phyloP scores from a whole-genome alignment of 1,140 invertebrate genomes.

The Conopomorpha cramerella region DNA sequence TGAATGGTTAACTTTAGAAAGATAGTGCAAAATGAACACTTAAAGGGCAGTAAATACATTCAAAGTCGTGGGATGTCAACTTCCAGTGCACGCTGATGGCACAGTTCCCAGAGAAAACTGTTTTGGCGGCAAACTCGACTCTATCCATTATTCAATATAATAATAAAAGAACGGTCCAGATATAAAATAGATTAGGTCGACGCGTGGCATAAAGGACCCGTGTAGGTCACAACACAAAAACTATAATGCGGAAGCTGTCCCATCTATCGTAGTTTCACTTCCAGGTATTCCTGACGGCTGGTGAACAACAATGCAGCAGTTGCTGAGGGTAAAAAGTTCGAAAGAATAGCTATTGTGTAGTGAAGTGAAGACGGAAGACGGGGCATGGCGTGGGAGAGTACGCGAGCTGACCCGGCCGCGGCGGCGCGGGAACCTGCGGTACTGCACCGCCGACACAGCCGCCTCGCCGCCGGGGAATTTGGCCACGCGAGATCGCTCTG shows the following conservation, averaged over 20 bases:
- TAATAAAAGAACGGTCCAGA: too few species aligned
- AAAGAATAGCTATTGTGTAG: slow-evolving; percentile 41
- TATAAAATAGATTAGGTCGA: slow-evolving; percentile 25
- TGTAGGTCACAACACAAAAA: slow-evolving; percentile 23
- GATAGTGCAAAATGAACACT: too few species aligned
- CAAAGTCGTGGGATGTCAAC: slow-evolving; percentile 35
- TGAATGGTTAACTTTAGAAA: too few species aligned
- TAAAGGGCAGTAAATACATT: slow-evolving; percentile 34
- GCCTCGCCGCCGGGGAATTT: too few species aligned
- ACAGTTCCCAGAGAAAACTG: slow-evolving; percentile 44
- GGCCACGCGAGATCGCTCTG: too few species aligned
- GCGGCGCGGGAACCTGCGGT: slow-evolving; percentile 37
- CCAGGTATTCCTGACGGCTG: slow-evolving; percentile 33
- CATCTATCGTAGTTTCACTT: slow-evolving; percentile 37
- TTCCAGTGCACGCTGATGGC: slow-evolving; percentile 37
- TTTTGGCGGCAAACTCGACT: too few species aligned
- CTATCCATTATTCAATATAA: slow-evolving; percentile 3
- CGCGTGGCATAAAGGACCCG: slow-evolving; percentile 19
- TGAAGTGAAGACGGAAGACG: slow-evolving; percentile 28
- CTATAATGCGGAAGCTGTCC: slow-evolving; percentile 36
- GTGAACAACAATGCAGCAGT: slow-evolving; percentile 34
- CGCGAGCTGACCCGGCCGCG: slow-evolving; percentile 21
- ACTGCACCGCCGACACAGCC: slow-evolving; percentile 17
- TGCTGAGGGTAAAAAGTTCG: slow-evolving; percentile 41
- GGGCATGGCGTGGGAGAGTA: slow-evolving; percentile 32